A percentile compares a stretch with the other conserved stretches of the same genome.
Conservation (phyloP, 1,140 invertebrate species). For the Drosophila persimilis region DNA sequence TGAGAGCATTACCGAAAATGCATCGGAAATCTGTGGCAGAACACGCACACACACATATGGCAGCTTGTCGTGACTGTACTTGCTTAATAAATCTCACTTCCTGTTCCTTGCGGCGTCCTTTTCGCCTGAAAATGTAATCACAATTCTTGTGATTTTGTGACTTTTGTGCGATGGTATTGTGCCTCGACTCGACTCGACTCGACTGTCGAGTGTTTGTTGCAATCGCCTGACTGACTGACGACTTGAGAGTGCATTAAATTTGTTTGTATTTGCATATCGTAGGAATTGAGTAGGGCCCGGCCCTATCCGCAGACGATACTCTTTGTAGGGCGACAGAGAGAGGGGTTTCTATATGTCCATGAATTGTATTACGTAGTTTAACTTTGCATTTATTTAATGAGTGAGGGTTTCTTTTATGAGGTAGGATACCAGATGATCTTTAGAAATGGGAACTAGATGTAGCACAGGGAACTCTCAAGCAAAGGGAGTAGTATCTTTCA, state of each 20-base stretch:
- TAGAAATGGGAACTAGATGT: no score
- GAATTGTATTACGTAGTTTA: no score
- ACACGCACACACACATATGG: slow-evolving; percentile 2
- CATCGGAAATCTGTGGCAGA: slow-evolving; percentile 26
- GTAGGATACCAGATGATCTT: no score
- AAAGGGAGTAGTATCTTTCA: no score
- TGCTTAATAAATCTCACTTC: slow-evolving; percentile 39
- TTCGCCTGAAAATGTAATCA: neutral
- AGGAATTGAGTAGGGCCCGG: no score
- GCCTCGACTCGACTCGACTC: no score
- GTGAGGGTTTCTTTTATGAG: no score
- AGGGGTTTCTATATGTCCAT: no score
- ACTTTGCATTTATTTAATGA: no score
- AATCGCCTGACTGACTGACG: neutral
- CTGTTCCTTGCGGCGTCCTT: slow-evolving; percentile 26
- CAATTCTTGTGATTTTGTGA: neutral
- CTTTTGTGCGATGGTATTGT: no score
- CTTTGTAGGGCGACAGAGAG: neutral
- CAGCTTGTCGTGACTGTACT: slow-evolving; percentile 38
- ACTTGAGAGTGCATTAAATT: slow-evolving; percentile 59
- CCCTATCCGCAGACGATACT: no score
- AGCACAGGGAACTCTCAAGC: no score
- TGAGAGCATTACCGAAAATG: slow-evolving; percentile 57
- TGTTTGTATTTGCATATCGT: slow-evolving; percentile 56
- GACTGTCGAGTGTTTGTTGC: slow-evolving; percentile 41